These are phyloP conservation scores for Austrolebias charrua DNA, from an alignment of 2,797 vertebrate species.

Conservation along the genomic window DNA sequence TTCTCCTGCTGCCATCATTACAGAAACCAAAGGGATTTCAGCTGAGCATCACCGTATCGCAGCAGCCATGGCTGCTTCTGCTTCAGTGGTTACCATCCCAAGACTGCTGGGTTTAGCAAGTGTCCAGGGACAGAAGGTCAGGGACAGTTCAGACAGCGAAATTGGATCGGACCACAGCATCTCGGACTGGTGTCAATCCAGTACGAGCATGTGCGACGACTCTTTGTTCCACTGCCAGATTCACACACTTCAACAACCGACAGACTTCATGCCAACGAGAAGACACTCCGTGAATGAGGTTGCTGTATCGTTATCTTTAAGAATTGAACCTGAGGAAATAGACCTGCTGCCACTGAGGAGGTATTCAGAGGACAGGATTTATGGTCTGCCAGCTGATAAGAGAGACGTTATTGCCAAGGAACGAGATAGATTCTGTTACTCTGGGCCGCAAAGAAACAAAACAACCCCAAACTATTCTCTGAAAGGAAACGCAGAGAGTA, in stretches of 20 bases:
- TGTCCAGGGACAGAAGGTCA: conserved; percentile 51
- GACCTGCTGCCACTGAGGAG: conserved; percentile 57
- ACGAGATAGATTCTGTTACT: conserved; percentile 24
- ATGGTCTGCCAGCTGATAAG: conserved; percentile 44
- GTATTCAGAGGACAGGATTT: conserved; percentile 56
- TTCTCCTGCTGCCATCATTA: conserved; percentile 14
- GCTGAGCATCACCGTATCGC: conserved; percentile 40
- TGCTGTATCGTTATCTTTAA: conserved; percentile 34
- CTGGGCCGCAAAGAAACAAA: conserved; percentile 26
- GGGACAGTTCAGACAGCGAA: conserved; percentile 49
- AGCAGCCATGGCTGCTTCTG: conserved; percentile 58
- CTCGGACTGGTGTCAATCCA: conserved; percentile 67
- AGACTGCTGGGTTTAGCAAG: conserved; percentile 73
- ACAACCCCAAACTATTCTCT: conserved; percentile 24
- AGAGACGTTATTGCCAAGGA: conserved; percentile 31
- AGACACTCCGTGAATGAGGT: conserved; percentile 57
- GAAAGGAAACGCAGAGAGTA: conserved; percentile 30
- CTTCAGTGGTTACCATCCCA: conserved; percentile 68
- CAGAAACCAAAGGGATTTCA: conserved; percentile 31
- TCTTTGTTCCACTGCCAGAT: conserved; percentile 56
- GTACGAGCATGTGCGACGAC: conserved; percentile 54
- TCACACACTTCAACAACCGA: conserved; percentile 44
- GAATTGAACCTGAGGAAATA: conserved; percentile 41
- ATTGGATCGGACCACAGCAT: conserved; percentile 63
- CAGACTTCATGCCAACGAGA: conserved; percentile 38